phyloP scores from a whole-genome alignment of 1,140 invertebrate genomes.

The Cyrtorhinus lividipennis region DNA sequence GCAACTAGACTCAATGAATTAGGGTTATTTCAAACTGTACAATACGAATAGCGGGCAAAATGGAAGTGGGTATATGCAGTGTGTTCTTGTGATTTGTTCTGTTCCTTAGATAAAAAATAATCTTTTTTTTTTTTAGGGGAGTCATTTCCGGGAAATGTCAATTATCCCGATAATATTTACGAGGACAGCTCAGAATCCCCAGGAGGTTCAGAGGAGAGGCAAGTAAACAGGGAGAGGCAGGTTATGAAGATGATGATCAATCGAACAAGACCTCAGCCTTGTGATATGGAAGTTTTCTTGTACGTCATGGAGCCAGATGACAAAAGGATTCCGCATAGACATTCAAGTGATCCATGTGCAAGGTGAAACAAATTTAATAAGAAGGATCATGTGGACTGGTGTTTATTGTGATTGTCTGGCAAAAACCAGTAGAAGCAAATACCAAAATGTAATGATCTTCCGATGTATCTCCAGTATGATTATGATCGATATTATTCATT shows the following conservation, averaged over 20 bases:
- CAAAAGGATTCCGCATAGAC: slow-evolving; percentile 6
- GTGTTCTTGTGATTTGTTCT: too few species aligned
- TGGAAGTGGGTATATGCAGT: too few species aligned
- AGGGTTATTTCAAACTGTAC: too few species aligned
- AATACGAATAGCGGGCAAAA: too few species aligned
- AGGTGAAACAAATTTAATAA: slow-evolving; percentile 13
- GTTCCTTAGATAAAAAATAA: too few species aligned
- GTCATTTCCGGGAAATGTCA: background rate
- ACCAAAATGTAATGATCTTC: background rate
- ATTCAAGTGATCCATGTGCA: slow-evolving; percentile 12
- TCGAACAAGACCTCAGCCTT: slow-evolving; percentile 59
- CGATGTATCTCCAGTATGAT: too few species aligned
- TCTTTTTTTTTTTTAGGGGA: too few species aligned
- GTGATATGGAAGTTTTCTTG: slow-evolving; percentile 50
- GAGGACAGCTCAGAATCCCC: slow-evolving; percentile 7
- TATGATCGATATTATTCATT: background rate
- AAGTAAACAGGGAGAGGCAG: slow-evolving; percentile 37
- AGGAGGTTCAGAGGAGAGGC: slow-evolving; percentile 46
- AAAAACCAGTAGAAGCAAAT: background rate
- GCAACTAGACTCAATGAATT: too few species aligned
- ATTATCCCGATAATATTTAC: slow-evolving; percentile 8
- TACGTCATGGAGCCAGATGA: slow-evolving; percentile 29
- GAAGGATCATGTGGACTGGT: background rate
- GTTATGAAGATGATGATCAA: slow-evolving; percentile 41
- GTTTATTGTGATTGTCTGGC: background rate